phyloP scores from a whole-genome alignment of 2,797 vertebrate species.

The Sebastes nivosus region DNA sequence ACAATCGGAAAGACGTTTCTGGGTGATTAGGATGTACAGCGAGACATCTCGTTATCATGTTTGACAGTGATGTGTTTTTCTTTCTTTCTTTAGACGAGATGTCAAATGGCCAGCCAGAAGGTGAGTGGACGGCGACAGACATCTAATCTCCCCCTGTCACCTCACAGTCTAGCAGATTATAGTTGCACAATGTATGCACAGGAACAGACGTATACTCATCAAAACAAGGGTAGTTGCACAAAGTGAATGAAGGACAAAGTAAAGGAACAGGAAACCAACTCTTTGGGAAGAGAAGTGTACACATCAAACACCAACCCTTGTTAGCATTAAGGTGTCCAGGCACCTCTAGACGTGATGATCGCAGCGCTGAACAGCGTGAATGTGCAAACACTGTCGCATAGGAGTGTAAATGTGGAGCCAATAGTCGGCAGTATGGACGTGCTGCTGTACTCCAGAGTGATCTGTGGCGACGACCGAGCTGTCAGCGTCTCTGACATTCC shows the following conservation, averaged over 20 bases:
- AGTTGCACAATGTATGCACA: not conserved
- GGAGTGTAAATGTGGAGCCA: constrained; percentile 65
- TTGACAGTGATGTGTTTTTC: constrained; percentile 43
- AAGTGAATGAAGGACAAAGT: not conserved
- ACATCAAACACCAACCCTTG: not conserved
- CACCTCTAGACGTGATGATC: constrained; percentile 4
- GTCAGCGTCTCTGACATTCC: constrained; percentile 74
- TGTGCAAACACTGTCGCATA: constrained; percentile 52
- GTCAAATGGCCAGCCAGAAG: constrained; percentile 78
- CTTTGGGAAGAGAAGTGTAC: not conserved
- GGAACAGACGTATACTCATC: not conserved
- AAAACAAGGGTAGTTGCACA: not conserved
- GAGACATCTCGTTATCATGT: not conserved
- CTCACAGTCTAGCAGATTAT: constrained; percentile 24
- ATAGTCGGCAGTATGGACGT: constrained; percentile 39
- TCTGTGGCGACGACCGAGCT: constrained; percentile 43
- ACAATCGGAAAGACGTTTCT: not conserved
- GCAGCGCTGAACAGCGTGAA: constrained; percentile 38
- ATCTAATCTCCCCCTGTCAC: constrained; percentile 17
- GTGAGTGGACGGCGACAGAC: constrained; percentile 72
- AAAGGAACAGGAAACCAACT: not conserved
- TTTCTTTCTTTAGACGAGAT: constrained; percentile 76
- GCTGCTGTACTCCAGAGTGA: constrained; percentile 48
- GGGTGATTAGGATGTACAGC: not conserved
- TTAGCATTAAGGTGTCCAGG: not conserved